Evolutionary conservation across 2,113 vertebrate genomes (phyloP).

Genomic region (Sturnus vulgaris): DNA sequence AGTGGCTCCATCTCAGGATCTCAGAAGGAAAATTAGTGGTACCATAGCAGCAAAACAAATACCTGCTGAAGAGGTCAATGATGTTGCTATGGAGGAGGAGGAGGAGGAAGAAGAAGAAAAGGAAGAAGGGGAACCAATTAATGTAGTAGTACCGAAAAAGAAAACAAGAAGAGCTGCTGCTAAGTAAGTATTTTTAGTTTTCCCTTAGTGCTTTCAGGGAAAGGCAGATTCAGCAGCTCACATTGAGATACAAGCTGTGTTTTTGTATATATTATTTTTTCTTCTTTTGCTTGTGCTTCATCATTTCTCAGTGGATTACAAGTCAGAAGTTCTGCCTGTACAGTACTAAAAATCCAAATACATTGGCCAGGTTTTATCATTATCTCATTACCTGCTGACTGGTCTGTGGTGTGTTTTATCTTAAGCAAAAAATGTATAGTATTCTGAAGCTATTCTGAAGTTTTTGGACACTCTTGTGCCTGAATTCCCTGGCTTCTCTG

Average conservation of each 20-base stretch:
- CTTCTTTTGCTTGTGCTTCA: neutral
- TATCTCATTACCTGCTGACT: neutral
- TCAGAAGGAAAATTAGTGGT: slow-evolving; percentile 71
- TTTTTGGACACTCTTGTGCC: neutral
- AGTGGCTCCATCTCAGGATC: slow-evolving; percentile 88
- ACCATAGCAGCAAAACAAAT: slow-evolving; percentile 12
- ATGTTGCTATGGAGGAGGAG: slow-evolving; percentile 52
- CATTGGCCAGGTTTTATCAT: neutral
- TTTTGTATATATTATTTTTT: neutral
- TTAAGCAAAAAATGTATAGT: neutral
- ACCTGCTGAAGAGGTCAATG: slow-evolving; percentile 20
- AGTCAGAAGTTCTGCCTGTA: neutral
- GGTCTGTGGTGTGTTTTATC: neutral
- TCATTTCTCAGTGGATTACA: neutral
- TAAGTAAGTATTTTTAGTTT: slow-evolving; percentile 78
- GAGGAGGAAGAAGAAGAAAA: slow-evolving; percentile 55
- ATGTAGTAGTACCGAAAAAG: slow-evolving; percentile 67
- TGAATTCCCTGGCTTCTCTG: neutral
- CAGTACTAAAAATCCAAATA: neutral
- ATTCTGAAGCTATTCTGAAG: neutral
- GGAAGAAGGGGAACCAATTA: slow-evolving; percentile 50
- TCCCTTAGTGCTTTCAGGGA: neutral
- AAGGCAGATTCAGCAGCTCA: neutral
- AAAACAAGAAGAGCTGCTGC: slow-evolving; percentile 86
- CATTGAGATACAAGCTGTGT: neutral